Conservation (phyloP, 1,140 invertebrate genomes). For the Caenorhabditis elegans region WBcel235 BX284605.5:9456001-9456500, state of each 20-base stretch:
- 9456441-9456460: no score
- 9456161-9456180: no score
- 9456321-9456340: neutral
- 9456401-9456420: no score
- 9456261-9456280: constrained; percentile 5
- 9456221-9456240: neutral
- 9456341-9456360: no score
- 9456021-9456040: constrained; percentile 9
- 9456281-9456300: constrained; percentile 12
- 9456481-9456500: no score
- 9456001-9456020: neutral
- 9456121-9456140: no score
- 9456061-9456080: neutral
- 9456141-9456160: no score
- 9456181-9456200: no score
- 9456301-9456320: neutral
- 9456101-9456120: neutral
- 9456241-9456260: constrained; percentile 15
- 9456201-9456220: neutral
- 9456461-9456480: no score
- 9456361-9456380: neutral
- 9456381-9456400: no score
- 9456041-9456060: constrained; percentile 8
- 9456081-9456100: neutral
- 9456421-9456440: no score